These are phyloP conservation scores for Martes flavigula DNA, from an alignment of 2,797 vertebrate species.

Conservation along the genomic window DNA sequence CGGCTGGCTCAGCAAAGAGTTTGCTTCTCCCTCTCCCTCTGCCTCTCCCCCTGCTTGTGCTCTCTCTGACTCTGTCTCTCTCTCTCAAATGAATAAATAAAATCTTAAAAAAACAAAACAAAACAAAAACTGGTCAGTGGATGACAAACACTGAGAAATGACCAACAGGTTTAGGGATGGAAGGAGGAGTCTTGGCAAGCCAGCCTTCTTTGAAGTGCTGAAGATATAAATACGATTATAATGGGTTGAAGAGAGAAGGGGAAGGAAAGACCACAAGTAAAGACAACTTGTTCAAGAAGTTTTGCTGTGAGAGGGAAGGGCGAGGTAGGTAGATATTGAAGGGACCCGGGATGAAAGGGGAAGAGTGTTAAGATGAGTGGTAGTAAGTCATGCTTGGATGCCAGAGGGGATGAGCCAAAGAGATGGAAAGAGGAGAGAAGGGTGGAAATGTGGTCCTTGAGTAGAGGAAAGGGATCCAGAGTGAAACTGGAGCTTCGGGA, in stretches of 20 bases:
- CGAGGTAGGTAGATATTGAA: neutral
- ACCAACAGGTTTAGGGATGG: neutral
- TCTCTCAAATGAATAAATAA: neutral
- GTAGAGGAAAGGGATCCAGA: neutral
- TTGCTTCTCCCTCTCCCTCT: neutral
- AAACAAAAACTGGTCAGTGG: neutral
- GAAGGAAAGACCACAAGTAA: neutral
- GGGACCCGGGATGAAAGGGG: neutral
- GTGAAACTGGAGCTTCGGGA: neutral
- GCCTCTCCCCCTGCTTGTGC: neutral
- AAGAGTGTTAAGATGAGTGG: neutral
- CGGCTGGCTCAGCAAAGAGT: no score
- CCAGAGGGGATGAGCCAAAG: neutral
- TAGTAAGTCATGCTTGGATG: neutral
- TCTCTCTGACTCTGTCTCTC: neutral
- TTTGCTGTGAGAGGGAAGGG: neutral
- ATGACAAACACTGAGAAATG: neutral
- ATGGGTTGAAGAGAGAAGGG: neutral
- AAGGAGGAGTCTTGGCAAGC: neutral
- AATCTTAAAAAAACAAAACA: neutral
- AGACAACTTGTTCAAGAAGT: neutral
- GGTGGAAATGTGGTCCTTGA: neutral
- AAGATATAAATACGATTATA: neutral
- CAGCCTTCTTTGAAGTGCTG: neutral
- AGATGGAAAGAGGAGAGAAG: neutral